Conservation (phyloP, 2,888 invertebrate species). For the Tillus elongatus region DNA sequence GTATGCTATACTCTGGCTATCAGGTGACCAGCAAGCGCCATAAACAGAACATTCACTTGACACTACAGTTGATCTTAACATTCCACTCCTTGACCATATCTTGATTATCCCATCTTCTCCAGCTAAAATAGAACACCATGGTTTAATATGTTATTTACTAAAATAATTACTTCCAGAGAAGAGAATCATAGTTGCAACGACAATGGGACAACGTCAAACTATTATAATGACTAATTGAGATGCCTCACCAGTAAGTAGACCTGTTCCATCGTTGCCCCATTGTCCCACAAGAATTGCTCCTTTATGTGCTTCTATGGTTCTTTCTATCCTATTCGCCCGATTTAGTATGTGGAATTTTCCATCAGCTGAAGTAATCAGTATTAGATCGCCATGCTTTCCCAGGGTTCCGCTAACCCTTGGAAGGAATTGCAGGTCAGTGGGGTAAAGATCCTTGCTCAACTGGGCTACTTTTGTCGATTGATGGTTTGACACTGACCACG, state of each 20-base stretch:
- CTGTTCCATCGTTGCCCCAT: constrained; percentile 94
- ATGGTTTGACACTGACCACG: constrained; percentile 78
- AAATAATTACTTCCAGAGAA: too few relatives aligned
- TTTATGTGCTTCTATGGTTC: constrained; percentile 85
- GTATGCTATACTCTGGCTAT: constrained; percentile 58
- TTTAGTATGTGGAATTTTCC: constrained; percentile 86
- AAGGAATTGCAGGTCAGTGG: constrained; percentile 85
- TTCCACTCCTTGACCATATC: constrained; percentile 94
- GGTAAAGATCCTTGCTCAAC: constrained; percentile 74
- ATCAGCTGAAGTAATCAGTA: constrained; percentile 80
- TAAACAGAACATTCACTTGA: constrained; percentile 74
- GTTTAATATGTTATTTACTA: too few relatives aligned
- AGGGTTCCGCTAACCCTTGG: constrained; percentile 53
- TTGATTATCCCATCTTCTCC: constrained; percentile 96
- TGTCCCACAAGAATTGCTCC: constrained; percentile 82
- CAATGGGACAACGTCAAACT: too few relatives aligned
- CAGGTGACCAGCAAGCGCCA: constrained; percentile 74
- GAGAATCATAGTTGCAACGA: too few relatives aligned
- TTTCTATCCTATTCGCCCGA: constrained; percentile 84
- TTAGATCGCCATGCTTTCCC: constrained; percentile 62
- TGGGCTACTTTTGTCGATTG: constrained; percentile 70
- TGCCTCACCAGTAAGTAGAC: constrained; percentile 73
- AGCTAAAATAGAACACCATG: constrained; percentile 52
- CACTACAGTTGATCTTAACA: constrained; percentile 82
- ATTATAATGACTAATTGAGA: too few relatives aligned